These are phyloP conservation scores for Plagiodera versicolora DNA, from an alignment of 2,888 invertebrate species.

Conservation along the genomic window DNA sequence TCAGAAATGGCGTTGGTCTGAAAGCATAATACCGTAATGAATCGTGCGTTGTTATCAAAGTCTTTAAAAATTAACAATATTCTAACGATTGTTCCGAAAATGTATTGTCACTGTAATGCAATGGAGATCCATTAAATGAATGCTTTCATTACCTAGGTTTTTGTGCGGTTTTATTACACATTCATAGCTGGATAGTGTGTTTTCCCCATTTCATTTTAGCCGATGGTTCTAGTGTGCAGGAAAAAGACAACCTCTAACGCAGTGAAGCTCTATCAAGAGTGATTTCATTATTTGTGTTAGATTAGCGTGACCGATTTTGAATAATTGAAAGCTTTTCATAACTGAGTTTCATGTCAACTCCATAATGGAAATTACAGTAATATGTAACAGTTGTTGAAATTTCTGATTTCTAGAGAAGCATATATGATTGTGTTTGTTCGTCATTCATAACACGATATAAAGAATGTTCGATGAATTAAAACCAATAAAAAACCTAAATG, in stretches of 20 bases:
- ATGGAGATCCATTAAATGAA: conserved; percentile 26
- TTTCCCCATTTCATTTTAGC: conserved; percentile 3
- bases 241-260: conserved; percentile 15
- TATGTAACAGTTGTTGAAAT: conserved; percentile 39
- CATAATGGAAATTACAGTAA: conserved; percentile 37
- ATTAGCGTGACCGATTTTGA: conserved; percentile 45
- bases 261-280: conserved; percentile 30
- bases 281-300: conserved; percentile 36
- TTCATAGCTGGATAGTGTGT: conserved; percentile 3
- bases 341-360: conserved; percentile 39
- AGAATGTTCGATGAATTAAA: too few species aligned
- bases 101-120: conserved; percentile 23
- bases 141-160: conserved; percentile 21
- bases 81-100: conserved; percentile 16
- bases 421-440: conserved; percentile 23
- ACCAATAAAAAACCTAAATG: too few species aligned
- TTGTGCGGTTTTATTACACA: conserved; percentile 32
- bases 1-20: too few species aligned
- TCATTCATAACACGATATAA: conserved; percentile 31
- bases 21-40: conserved; percentile 1
- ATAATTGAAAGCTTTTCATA: conserved; percentile 40
- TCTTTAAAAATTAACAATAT: background rate
- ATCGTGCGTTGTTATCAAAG: background rate
- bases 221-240: conserved; percentile 4
- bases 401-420: conserved; percentile 36